Base-by-base conservation (phyloP, 1,140 invertebrate species). In the Drosophila kohkoa region DNA sequence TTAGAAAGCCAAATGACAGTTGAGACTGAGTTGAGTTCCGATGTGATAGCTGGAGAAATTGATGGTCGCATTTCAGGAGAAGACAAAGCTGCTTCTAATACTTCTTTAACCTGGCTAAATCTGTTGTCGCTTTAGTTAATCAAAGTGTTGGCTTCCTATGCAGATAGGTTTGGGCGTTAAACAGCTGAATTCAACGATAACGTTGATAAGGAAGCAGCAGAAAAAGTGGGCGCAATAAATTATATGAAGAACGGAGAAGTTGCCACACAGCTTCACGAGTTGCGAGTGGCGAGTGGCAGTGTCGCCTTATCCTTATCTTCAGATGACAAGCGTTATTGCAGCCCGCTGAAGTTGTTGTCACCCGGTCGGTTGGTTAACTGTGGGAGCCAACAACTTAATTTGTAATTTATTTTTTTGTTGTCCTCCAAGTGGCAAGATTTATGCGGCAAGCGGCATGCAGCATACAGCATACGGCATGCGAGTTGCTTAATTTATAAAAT, bases 361-460 rank as follows among this genome's bases (percentile, higher is more conserved):
- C 28, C 41, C 83, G 52, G 54, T 32, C 54, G 66, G 51, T 83
- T 77, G 66, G 51, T 83, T 77, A 88, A 88, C 85, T 89, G 85
- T 88, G 80, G 83, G 80, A 88, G 83, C 83, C 85, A 88, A 88
- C 83, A 88, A 83, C 85, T 88, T 88, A 83, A 88, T 88, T 88
- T 88, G 77, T 65, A 75, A 88, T 83, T 83, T 88, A 65, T 59
- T 63, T 57, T 49, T 43, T 64, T 58, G 32, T 60, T 60, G 20
- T 32, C n/a, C n/a, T 49, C 25, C 16, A 67, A 76, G 48, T 64
- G 67, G 52, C 76, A 57, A 87, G 80, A 76, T 64, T 77, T 79
- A 59, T 73, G 76, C 82, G 60, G 72, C 70, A 69, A 57, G 82
- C 67, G 55, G 38, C 38, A n/a, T 41, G n/a, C 66, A 51, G 38